A percentile compares a stretch with the other conserved stretches of the same genome.
Evolutionary conservation across 2,797 vertebrate genomes (phyloP).

Genomic region (Megaceryle alcyon): DNA sequence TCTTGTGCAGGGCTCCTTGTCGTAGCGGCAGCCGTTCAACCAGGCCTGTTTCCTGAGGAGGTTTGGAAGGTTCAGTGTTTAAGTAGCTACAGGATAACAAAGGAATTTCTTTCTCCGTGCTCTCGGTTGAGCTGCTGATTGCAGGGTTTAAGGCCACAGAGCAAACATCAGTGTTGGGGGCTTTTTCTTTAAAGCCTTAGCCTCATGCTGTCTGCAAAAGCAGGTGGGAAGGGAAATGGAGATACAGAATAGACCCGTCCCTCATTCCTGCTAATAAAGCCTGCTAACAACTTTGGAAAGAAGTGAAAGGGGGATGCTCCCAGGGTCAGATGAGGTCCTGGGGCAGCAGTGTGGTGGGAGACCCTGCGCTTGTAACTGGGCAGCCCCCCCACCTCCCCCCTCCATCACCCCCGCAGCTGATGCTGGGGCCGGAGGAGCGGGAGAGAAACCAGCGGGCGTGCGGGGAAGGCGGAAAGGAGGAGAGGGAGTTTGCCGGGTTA

Average conservation of each 20-base stretch:
- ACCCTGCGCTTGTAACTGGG: neutral
- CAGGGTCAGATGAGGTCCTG: neutral
- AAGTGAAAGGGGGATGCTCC: neutral
- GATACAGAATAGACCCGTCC: neutral
- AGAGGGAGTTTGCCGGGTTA: conserved; percentile 41
- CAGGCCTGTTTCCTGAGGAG: conserved; percentile 16
- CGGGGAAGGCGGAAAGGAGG: neutral
- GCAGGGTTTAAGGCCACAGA: conserved; percentile 30
- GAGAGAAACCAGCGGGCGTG: neutral
- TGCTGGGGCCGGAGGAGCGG: neutral
- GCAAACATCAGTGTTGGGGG: neutral
- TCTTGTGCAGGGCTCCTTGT: neutral
- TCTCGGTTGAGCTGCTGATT: neutral
- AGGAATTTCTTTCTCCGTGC: conserved; percentile 5
- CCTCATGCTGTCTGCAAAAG: neutral
- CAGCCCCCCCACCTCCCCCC: neutral
- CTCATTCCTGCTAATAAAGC: neutral
- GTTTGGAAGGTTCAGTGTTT: conserved; percentile 23
- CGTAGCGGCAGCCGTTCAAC: neutral
- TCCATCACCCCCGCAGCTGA: neutral
- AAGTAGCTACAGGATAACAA: conserved; percentile 40
- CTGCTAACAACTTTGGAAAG: neutral
- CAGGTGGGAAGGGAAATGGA: neutral
- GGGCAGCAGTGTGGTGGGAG: neutral
- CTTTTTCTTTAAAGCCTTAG: neutral